Evolutionary conservation across 2,113 vertebrate genomes (phyloP).

Genomic region (Tachysurus fulvidraco): DNA sequence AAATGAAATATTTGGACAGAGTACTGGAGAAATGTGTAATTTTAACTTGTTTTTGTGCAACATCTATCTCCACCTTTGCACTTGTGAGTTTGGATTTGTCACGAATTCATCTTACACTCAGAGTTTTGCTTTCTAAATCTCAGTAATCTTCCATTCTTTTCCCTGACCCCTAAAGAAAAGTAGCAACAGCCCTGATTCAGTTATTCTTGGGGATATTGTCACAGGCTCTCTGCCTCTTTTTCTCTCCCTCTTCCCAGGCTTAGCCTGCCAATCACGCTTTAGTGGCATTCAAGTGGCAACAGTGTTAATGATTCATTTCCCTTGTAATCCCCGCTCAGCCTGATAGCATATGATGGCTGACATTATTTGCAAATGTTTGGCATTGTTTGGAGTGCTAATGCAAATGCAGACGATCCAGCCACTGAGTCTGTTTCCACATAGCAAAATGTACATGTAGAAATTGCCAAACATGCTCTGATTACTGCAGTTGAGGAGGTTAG

Average conservation of each 20-base stretch:
- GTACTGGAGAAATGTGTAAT: not conserved
- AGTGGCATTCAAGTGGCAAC: slow-evolving; percentile 69
- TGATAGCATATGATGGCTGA: slow-evolving; percentile 69
- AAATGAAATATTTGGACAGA: slow-evolving; percentile 53
- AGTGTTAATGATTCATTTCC: slow-evolving; percentile 75
- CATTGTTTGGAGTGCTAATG: slow-evolving; percentile 74
- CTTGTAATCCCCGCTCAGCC: slow-evolving; percentile 71
- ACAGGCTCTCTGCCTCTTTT: slow-evolving; percentile 6
- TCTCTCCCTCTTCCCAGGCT: slow-evolving; percentile 51
- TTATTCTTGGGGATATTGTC: slow-evolving; percentile 33
- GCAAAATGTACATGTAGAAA: slow-evolving; percentile 54
- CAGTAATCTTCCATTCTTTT: slow-evolving; percentile 29
- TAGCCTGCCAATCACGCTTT: slow-evolving; percentile 72
- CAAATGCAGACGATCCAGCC: slow-evolving; percentile 67
- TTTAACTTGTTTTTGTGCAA: slow-evolving; percentile 3
- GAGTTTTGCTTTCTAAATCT: slow-evolving; percentile 19
- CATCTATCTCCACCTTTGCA: not conserved
- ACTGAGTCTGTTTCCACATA: slow-evolving; percentile 58
- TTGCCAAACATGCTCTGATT: slow-evolving; percentile 7
- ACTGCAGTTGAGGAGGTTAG: not conserved
- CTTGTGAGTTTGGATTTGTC: slow-evolving; percentile 28
- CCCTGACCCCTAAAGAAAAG: slow-evolving; percentile 16
- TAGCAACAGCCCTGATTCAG: slow-evolving; percentile 22
- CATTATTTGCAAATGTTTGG: slow-evolving; percentile 67
- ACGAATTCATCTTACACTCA: not conserved